Base-by-base conservation (phyloP, 2,888 invertebrate genomes). In the Ernsta delagoae region DNA sequence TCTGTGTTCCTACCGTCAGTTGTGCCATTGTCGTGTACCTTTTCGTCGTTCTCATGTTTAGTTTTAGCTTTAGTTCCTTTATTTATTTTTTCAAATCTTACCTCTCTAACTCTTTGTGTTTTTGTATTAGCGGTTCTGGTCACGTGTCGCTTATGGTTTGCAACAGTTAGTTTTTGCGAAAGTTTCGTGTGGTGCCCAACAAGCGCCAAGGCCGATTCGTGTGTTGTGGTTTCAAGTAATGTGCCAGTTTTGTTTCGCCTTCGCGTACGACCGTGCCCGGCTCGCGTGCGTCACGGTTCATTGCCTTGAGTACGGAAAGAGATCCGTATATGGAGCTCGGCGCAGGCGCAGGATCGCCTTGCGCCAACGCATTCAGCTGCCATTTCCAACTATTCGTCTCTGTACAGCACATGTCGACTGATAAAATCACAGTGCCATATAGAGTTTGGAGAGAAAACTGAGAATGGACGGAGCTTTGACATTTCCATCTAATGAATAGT, bases 201-300 rank as follows among this genome's bases (percentile, higher is more conserved):
- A 50, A 54, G 54, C 45, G 45, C 45, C 53, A 43, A 57, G 60
- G 43, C 50, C 36, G 53, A 45, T 59, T 54, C 56, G 65, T 67
- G 9, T 65, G 65, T 66, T 70, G 73, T 68, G 61, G 70, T 71
- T 76, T 74, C 76, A 74, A 76, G 71, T 72, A 75, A 73, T 70
- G 63, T 70, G 57, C 71, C 68, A 65, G 54, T 59, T 74, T 70
- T 66, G 71, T 72, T 70, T 72, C 56, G 70, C 73, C 70, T 75
- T 78, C 76, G 75, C 73, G 69, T 76, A 66, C 75, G 75, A 73
- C 77, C 75, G 77, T 79, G 79, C 77, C 75, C 75, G 77, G 77
- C 73, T 76, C 79, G 82, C 80, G 78, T 85, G 87, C 86, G 92
- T 90, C 89, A 89, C 84, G 90, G 92, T 91, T 92, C 92, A 91